Percentiles rank a stretch among this genome's conserved stretches.
phyloP scores from a whole-genome alignment of 2,888 invertebrate species.

The Drosophila kanekoi region DNA sequence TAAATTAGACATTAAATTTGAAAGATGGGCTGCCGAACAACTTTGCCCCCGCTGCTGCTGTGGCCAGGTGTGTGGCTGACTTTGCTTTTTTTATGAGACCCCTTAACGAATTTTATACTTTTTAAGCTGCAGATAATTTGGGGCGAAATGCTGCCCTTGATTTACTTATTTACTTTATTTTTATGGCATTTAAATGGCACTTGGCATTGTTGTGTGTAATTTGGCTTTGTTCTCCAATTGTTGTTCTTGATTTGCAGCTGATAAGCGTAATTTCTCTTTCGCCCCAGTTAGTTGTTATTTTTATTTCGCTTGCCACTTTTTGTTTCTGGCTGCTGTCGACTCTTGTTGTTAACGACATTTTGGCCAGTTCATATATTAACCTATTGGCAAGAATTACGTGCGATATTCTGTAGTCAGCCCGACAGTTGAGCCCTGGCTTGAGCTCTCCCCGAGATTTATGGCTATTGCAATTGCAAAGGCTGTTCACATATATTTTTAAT shows the following conservation, averaged over 20 bases:
- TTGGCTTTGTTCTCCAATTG: conserved; percentile 58
- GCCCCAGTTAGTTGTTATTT: conserved; percentile 8
- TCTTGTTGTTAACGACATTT: conserved; percentile 37
- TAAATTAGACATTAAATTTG: conserved; percentile 81
- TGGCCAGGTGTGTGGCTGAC: conserved; percentile 48
- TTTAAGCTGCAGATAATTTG: conserved; percentile 71
- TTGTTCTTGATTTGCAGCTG: conserved; percentile 53
- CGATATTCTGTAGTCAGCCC: conserved; percentile 23
- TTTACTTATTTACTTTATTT: conserved; percentile 77
- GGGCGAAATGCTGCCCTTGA: conserved; percentile 48
- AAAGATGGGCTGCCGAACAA: conserved; percentile 74
- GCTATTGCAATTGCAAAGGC: conserved; percentile 44
- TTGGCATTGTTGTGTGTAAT: conserved; percentile 63
- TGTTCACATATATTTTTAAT: conserved; percentile 32
- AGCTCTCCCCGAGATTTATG: conserved; percentile 49
- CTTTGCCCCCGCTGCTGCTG: conserved; percentile 29
- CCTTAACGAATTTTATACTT: conserved; percentile 29
- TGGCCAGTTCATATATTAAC: conserved; percentile 62
- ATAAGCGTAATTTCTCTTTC: conserved; percentile 61
- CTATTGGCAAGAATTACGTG: conserved; percentile 65
- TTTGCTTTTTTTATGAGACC: conserved; percentile 36
- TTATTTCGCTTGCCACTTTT: conserved; percentile 8
- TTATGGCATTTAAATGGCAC: conserved; percentile 73
- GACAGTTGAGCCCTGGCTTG: conserved; percentile 13
- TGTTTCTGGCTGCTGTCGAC: conserved; percentile 23